Conservation (phyloP, 1,140 invertebrate genomes). For the Brachionus sp. region DNA sequence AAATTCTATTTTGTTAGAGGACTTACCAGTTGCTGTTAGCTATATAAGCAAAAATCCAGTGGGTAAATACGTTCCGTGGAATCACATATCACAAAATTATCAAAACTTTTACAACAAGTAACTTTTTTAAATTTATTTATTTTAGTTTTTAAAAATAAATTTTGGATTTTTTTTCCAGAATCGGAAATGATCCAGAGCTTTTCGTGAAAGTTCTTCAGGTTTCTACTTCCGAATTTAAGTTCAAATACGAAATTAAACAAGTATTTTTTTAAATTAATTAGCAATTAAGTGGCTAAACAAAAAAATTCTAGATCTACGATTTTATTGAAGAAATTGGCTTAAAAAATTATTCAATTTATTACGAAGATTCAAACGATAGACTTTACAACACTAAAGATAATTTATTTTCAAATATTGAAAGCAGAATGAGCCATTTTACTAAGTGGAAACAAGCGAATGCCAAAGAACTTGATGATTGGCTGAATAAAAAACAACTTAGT, state of each 20-base stretch:
- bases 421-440: constrained; percentile 16
- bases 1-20: neutral
- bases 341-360: constrained; percentile 7
- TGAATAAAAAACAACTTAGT: constrained; percentile 17
- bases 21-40: neutral
- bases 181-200: constrained; percentile 28
- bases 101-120: constrained; percentile 40
- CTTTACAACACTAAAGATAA: neutral
- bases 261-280: neutral
- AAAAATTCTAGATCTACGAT: neutral
- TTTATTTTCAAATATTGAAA: constrained; percentile 15
- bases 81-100: constrained; percentile 42
- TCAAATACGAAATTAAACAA: constrained; percentile 46
- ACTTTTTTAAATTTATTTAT: neutral
- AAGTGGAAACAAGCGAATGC: constrained; percentile 7
- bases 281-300: neutral
- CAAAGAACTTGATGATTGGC: neutral
- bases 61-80: constrained; percentile 43
- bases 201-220: constrained; percentile 33
- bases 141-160: neutral
- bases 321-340: constrained; percentile 24
- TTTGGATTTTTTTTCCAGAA: neutral
- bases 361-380: constrained; percentile 28
- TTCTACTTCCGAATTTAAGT: constrained; percentile 8
- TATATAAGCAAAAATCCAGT: constrained; percentile 42